A percentile compares a stretch with the other conserved stretches of the same genome.
phyloP scores from a whole-genome alignment of 2,113 vertebrate species.

The Hippolais icterina region DNA sequence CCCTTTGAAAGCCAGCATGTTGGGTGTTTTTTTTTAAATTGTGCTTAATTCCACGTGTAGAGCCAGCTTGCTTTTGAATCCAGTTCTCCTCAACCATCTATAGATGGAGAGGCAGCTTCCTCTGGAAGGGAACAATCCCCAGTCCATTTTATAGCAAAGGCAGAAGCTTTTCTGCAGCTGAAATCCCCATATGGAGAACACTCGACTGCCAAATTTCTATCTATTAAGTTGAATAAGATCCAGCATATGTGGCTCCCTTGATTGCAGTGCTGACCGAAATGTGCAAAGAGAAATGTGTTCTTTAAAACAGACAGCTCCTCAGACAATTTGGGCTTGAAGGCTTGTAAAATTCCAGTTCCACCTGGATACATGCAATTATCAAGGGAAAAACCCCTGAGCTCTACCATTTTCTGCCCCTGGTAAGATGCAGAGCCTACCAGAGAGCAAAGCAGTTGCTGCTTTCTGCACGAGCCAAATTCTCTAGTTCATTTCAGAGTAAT shows the following conservation, averaged over 20 bases:
- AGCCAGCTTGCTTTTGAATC: not conserved
- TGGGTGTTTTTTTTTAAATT: not conserved
- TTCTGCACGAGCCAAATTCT: not conserved
- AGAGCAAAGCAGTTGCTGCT: not conserved
- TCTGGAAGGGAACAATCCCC: constrained; percentile 30
- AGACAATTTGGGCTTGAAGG: not conserved
- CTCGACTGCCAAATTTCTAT: constrained; percentile 61
- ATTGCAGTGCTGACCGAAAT: constrained; percentile 27
- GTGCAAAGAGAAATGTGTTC: constrained; percentile 31
- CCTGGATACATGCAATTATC: not conserved
- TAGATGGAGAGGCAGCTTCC: constrained; percentile 6
- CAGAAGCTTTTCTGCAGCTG: constrained; percentile 56
- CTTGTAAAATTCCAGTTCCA: constrained; percentile 16
- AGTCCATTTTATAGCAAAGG: constrained; percentile 37
- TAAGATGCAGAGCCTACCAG: not conserved
- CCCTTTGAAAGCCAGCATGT: not conserved
- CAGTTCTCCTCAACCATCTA: not conserved
- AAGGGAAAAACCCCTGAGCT: not conserved
- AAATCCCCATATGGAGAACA: constrained; percentile 59
- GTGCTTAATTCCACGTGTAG: not conserved
- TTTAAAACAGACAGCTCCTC: constrained; percentile 8
- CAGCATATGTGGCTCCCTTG: constrained; percentile 54
- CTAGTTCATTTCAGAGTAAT: constrained; percentile 27
- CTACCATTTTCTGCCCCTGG: not conserved
- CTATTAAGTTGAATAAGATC: constrained; percentile 53